Percentiles rank a stretch among this genome's conserved stretches.
phyloP scores from a whole-genome alignment of 53 echinoderm and acorn worm genomes.

The Paelopatides confundens region DNA sequence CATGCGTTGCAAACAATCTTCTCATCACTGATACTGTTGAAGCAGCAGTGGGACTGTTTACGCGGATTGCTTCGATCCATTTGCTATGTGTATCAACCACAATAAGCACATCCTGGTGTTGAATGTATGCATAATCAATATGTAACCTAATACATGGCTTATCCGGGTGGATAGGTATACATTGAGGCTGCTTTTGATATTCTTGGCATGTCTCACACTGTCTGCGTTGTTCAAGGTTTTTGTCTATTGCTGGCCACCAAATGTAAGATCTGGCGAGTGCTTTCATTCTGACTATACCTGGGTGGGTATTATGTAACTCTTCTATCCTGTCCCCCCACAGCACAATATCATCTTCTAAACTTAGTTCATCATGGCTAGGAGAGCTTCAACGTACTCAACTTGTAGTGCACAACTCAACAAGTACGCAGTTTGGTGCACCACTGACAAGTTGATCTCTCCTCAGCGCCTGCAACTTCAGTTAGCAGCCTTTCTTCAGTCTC shows the following conservation, averaged over 20 bases:
- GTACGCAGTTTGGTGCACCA: too few species aligned
- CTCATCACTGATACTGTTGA: too few species aligned
- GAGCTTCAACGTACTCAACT: too few species aligned
- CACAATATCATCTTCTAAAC: slow-evolving; percentile 59
- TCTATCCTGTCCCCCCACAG: too few species aligned
- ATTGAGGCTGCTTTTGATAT: slow-evolving; percentile 41
- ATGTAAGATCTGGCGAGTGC: slow-evolving; percentile 58
- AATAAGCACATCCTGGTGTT: slow-evolving; percentile 17
- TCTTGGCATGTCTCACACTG: too few species aligned
- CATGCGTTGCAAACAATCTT: slow-evolving; percentile 54
- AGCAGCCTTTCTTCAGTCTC: too few species aligned
- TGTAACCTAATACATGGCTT: slow-evolving; percentile 26
- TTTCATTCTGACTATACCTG: slow-evolving; percentile 70
- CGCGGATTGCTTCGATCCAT: too few species aligned
- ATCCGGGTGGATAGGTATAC: slow-evolving; percentile 52
- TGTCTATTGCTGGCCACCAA: slow-evolving; percentile 61
- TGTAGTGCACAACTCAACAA: too few species aligned
- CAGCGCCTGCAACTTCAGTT: too few species aligned
- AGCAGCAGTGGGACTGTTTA: too few species aligned
- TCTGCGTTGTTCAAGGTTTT: slow-evolving; percentile 38
- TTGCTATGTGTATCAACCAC: background rate
- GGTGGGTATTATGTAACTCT: too few species aligned
- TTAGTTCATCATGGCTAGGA: slow-evolving; percentile 47
- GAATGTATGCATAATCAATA: slow-evolving; percentile 9
- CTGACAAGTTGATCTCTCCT: too few species aligned